Evolutionary conservation across 1,140 invertebrate genomes (phyloP).

Genomic region (Drosophila subobscura): DNA sequence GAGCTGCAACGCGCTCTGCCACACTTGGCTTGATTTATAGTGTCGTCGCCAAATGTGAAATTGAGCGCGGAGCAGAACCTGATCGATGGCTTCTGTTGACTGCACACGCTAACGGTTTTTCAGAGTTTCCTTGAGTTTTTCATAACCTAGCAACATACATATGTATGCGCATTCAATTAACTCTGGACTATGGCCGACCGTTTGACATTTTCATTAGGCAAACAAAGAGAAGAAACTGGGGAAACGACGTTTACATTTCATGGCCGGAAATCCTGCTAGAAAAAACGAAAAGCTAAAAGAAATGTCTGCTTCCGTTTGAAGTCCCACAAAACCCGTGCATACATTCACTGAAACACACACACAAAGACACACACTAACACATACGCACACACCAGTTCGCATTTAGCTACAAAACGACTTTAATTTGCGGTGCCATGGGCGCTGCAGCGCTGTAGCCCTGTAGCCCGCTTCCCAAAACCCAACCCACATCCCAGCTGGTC

Average conservation of each 20-base stretch:
- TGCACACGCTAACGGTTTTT: neutral
- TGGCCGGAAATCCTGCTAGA: slow-evolving; percentile 62
- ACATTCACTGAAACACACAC: slow-evolving; percentile 17
- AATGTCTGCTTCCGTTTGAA: slow-evolving; percentile 73
- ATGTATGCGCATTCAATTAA: slow-evolving; percentile 50
- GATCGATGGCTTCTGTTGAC: slow-evolving; percentile 45
- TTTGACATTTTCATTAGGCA: slow-evolving; percentile 71
- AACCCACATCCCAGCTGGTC: slow-evolving; percentile 31
- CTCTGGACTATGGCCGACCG: slow-evolving; percentile 37
- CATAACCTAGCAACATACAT: slow-evolving; percentile 31
- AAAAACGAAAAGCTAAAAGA: slow-evolving; percentile 64
- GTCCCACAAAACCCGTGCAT: slow-evolving; percentile 41
- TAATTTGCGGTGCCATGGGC: slow-evolving; percentile 70
- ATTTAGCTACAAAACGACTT: slow-evolving; percentile 77
- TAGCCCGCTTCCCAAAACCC: slow-evolving; percentile 2
- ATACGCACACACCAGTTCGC: slow-evolving; percentile 23
- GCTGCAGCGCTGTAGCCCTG: slow-evolving; percentile 3
- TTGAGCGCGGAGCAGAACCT: slow-evolving; percentile 56
- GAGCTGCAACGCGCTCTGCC: slow-evolving; percentile 5
- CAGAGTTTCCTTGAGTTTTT: slow-evolving; percentile 8
- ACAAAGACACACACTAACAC: slow-evolving; percentile 12
- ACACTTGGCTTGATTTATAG: slow-evolving; percentile 56
- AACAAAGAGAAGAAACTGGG: slow-evolving; percentile 31
- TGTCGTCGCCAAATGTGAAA: slow-evolving; percentile 62
- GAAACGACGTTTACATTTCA: slow-evolving; percentile 75